Base-by-base conservation (phyloP, 2,113 vertebrate genomes). In the Apistogramma diplotaenia region DNA sequence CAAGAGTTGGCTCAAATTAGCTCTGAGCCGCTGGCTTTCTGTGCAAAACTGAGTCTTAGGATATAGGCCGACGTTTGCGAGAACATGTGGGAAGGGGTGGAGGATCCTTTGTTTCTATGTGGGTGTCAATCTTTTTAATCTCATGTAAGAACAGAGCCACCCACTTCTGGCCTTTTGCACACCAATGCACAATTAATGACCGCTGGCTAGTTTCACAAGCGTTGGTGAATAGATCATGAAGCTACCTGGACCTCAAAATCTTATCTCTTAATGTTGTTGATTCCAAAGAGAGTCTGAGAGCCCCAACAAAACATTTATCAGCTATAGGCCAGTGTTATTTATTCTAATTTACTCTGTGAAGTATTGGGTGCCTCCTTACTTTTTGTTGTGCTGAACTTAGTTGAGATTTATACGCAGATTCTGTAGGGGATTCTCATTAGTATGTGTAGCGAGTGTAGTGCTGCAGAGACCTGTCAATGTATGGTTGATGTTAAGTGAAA, bases 81-180 rank as follows among this genome's bases (percentile, higher is more conserved):
- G 81, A 89, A 85, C 81, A 86, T 51, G 74, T 72, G 79, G 88
- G 85, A 85, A 79, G n/a, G 75, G 61, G 74, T 77, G 77, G 70
- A 88, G 83, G 83, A 74, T 70, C 74, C 55, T 81, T 72, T 43
- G 11, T 75, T 84, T 74, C 54, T 62, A 65, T 81, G 77, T 84
- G 55, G 74, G 77, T 76, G 80, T 74, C 76, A 94, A 92, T 93
- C 90, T 94, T 77, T 93, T 93, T 58, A 92, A 92, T 91, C 83
- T 90, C 77, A 87, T 85, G 82, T 85, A 87, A 67, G 67, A 80
- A 43, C 67, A 33, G 27, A 49, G 59, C 80, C 84, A 80, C 82
- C 83, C 37, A 46, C 76, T 74, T 89, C 62, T 37, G 58, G 19
- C 59, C 76, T 83, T 90, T 92, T 93, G 83, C 88, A 78, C 72